Base-by-base conservation (phyloP, 2,113 vertebrate genomes). In the Seriola dumerili region DNA sequence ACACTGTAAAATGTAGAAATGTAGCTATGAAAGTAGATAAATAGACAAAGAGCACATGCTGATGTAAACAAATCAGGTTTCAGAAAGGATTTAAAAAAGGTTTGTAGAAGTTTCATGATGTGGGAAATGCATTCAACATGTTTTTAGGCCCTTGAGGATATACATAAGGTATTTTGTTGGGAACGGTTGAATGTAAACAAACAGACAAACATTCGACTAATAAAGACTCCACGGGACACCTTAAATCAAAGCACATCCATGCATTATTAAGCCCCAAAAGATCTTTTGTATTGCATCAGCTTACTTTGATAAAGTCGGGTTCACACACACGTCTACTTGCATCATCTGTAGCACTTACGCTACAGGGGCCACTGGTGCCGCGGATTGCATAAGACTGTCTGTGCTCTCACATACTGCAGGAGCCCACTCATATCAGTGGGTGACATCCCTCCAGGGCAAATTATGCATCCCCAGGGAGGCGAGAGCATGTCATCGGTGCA, bases 401-500 rank as follows among this genome's bases (percentile, higher is more conserved):
- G 62, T 63, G 73, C 61, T 62, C 75, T 77, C 68, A 32, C 82
- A 76, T 75, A 68, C 65, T 72, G 82, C 76, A 59, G 63, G 66
- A 87, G 59, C 89, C 84, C 86, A 89, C 87, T 91, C 90, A 71
- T 62, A 78, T 84, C 89, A 86, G 92, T 85, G 89, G 88, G 86
- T 87, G 89, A 85, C 77, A 70, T 81, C 82, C 90, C 91, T 85
- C n/a, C 50, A 66, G 86, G 89, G 36, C 72, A 67, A 87, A 83
- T 78, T 65, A 82, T 77, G 84, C 77, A 44, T 90, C 88, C 82
- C 71, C 38, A 9, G 86, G 78, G 90, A 89, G 84, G 72, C 10
- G 38, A 75, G 78, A 85, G 78, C 79, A 29, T 89, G 90, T 77
- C 84, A 77, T 81, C 9, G 73, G 76, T 67, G 61, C 83, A 88